Percentiles rank a stretch among this genome's conserved stretches.
Conservation (phyloP, 1,140 invertebrate genomes). For the Aleiodes sp. region DNA sequence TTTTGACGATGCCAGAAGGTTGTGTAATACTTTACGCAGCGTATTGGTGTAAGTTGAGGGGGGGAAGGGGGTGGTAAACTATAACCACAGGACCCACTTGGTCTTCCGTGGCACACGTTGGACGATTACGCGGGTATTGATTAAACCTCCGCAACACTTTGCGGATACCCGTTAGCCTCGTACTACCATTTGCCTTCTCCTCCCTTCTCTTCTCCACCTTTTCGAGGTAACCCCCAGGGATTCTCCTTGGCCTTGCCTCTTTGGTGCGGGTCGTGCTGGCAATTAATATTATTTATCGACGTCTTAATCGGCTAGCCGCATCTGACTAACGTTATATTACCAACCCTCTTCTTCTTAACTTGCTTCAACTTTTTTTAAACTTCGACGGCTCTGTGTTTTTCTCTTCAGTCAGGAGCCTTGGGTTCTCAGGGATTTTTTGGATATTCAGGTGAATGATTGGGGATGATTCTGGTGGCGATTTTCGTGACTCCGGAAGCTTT, state of each 20-base stretch:
- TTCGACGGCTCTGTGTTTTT: too few relatives aligned
- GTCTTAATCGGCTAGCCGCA: constrained; percentile 62
- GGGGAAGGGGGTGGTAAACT: not conserved
- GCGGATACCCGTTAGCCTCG: constrained; percentile 13
- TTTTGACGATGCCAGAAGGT: constrained; percentile 14
- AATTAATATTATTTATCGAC: constrained; percentile 68
- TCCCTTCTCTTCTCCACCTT: not conserved
- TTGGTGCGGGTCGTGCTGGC: constrained; percentile 46
- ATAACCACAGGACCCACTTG: constrained; percentile 9
- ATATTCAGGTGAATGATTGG: too few relatives aligned
- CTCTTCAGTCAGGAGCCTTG: too few relatives aligned
- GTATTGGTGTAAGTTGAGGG: not conserved
- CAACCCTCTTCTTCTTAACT: not conserved
- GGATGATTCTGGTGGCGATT: too few relatives aligned
- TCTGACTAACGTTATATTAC: constrained; percentile 49
- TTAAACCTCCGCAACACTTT: constrained; percentile 57
- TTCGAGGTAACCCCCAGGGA: not conserved
- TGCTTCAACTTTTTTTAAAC: too few relatives aligned
- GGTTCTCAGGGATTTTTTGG: too few relatives aligned
- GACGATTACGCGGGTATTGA: constrained; percentile 59
- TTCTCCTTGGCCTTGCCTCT: constrained; percentile 19
- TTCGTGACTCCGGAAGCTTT: too few relatives aligned
- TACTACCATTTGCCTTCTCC: not conserved
- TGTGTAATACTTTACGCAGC: constrained; percentile 30
- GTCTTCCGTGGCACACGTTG: constrained; percentile 39